Evolutionary conservation across 2,888 invertebrate genomes (phyloP).

Genomic region (Sabellastarte sp.): DNA sequence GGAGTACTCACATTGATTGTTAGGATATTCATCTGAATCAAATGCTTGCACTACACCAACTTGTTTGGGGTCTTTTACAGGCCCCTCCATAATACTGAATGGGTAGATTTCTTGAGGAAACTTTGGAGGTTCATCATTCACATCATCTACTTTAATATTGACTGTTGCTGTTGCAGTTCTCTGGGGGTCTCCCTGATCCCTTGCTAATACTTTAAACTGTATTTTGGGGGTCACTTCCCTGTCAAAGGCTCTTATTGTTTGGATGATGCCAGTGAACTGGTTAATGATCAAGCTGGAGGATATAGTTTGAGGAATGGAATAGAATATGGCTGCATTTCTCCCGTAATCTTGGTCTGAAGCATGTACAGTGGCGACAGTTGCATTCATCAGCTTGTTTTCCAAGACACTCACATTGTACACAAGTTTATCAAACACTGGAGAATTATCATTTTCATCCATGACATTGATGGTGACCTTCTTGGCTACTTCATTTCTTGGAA

Average conservation of each 20-base stretch:
- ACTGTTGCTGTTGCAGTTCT: not conserved
- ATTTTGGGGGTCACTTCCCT: not conserved
- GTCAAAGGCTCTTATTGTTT: not conserved
- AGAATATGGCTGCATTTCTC: not conserved
- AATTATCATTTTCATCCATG: conserved; percentile 19
- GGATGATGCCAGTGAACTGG: conserved; percentile 6
- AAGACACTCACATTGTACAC: conserved; percentile 8
- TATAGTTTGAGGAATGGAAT: not conserved
- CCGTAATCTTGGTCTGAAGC: conserved; percentile 15
- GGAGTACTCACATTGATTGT: not conserved
- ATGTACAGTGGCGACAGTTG: conserved; percentile 7
- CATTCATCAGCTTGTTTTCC: conserved; percentile 15
- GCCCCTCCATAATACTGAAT: not conserved
- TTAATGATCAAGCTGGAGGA: not conserved
- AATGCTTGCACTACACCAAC: conserved; percentile 2
- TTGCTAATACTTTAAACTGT: conserved; percentile 3
- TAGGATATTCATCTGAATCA: not conserved
- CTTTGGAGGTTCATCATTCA: conserved; percentile 4
- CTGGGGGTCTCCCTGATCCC: not conserved
- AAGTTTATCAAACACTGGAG: conserved; percentile 10
- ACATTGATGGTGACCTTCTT: conserved; percentile 8
- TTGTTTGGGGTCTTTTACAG: not conserved
- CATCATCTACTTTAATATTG: not conserved
- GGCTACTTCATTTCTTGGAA: not conserved
- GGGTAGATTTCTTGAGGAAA: not conserved